These are phyloP conservation scores for Cantharis rufa DNA, from an alignment of 2,888 invertebrate species.

Conservation along the genomic window DNA sequence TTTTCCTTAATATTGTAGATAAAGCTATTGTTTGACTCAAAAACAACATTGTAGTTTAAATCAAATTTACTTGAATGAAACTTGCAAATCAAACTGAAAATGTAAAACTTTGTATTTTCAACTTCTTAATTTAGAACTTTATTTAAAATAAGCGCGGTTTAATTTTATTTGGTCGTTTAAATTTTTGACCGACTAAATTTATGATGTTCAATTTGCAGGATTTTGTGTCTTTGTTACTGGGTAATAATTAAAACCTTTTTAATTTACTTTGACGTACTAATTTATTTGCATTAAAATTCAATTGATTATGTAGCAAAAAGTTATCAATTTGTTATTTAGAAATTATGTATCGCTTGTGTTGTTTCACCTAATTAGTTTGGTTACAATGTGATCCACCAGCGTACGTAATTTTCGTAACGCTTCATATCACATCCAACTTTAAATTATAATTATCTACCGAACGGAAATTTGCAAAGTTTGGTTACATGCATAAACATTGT, in stretches of 20 bases:
- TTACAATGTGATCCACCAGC: not conserved
- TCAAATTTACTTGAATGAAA: not conserved
- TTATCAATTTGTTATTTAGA: not conserved
- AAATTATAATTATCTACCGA: slow-evolving; percentile 1
- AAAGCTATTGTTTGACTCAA: not conserved
- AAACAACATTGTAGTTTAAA: not conserved
- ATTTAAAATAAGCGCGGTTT: not conserved
- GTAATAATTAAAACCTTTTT: not conserved
- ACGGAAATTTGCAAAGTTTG: slow-evolving; percentile 3
- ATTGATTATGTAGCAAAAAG: not conserved
- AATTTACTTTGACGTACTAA: not conserved
- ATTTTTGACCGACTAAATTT: not conserved
- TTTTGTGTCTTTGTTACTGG: not conserved
- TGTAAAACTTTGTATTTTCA: not conserved
- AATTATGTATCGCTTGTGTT: not conserved
- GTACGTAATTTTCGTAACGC: not conserved
- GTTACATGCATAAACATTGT: slow-evolving; percentile 3
- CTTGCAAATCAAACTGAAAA: not conserved
- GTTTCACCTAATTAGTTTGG: not conserved
- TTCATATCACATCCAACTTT: not conserved
- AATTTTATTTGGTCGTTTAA: not conserved
- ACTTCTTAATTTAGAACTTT: not conserved
- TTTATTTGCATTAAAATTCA: not conserved
- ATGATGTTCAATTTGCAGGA: not conserved
- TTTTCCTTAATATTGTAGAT: not conserved